phyloP scores from a whole-genome alignment of 2,797 vertebrate genomes.

The Etheostoma nigrum region DNA sequence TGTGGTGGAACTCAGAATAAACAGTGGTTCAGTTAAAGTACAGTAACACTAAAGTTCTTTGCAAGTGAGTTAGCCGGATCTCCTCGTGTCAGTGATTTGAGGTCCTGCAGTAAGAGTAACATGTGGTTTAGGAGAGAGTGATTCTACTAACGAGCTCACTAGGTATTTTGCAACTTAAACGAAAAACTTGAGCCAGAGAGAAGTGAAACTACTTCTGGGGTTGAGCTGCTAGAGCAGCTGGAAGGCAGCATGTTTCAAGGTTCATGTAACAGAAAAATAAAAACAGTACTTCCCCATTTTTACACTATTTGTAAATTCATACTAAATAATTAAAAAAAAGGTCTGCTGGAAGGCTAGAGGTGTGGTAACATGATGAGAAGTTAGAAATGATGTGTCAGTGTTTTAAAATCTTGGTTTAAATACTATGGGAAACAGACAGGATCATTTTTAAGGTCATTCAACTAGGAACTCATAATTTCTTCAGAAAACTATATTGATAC shows the following conservation, averaged over 20 bases:
- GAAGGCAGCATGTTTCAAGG: conserved; percentile 77
- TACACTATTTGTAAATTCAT: conserved; percentile 67
- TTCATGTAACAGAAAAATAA: conserved; percentile 85
- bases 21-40: conserved; percentile 30
- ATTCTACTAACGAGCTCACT: conserved; percentile 70
- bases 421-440: conserved; percentile 20
- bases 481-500: conserved; percentile 94
- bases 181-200: conserved; percentile 78
- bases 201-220: conserved; percentile 85
- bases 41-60: conserved; percentile 34
- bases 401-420: conserved; percentile 29
- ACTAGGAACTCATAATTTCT: conserved; percentile 91
- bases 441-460: conserved; percentile 82
- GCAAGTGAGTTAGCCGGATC: conserved; percentile 7
- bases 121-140: conserved; percentile 72
- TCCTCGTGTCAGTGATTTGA: conserved; percentile 40
- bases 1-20: conserved; percentile 40
- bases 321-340: conserved; percentile 42
- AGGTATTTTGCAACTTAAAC: conserved; percentile 84
- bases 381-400: conserved; percentile 16
- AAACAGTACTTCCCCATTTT: conserved; percentile 85
- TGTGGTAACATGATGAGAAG: conserved; percentile 12
- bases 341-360: conserved; percentile 21
- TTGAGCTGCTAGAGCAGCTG: conserved; percentile 82
- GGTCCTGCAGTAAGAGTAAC: conserved; percentile 26